Evolutionary conservation across 2,797 vertebrate genomes (phyloP), one percentile per base, ranked within the genome.

Genomic region (Trematomus bernacchii): DNA sequence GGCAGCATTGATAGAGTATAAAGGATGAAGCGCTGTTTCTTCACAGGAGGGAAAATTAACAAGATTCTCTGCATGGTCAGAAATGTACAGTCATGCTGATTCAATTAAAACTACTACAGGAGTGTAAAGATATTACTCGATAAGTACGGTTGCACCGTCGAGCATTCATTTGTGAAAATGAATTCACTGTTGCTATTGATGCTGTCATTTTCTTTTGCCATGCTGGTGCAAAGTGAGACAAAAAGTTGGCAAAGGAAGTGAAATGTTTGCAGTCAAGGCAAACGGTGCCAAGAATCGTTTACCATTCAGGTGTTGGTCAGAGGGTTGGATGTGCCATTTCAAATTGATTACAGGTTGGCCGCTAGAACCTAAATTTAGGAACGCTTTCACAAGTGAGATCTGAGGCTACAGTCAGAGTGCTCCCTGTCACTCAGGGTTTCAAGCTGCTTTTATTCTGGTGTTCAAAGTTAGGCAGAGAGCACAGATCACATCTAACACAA

Each of bases 261-360:
- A 73, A 79, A 55, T 70, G 33, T 59, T 69, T 74, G 51, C 70
- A 73, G 62, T 55, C 2, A 10, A 70, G 47, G 18, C 40, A 59
- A 67, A 67, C 37, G 30, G 30, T 0, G 10, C 51, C 18, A 37
- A 63, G 59, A 73, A 27, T 15, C 15, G 3, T 73, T 83, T 65
- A 57, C 48, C 63, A 61, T 73, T 79, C 82, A 90, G 85, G 82
- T 86, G 83, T 64, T 73, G 79, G 85, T 84, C 69, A 43, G 76
- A 85, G 74, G 60, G 30, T 30, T 71, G 73, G 73, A 71, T 71
- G 50, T 71, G 73, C 73, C 69, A 43, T 88, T 87, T 88, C 76
- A 78, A 85, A 89, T 83, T 83, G 84, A 90, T 90, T 86, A 79
- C 71, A 82, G 85, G 77, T 75, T 73, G 66, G 74, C 73, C 10